Percentiles rank a stretch among this genome's conserved stretches.
phyloP scores from a whole-genome alignment of 1,140 invertebrate genomes.

The Drosophila yakuba region DNA sequence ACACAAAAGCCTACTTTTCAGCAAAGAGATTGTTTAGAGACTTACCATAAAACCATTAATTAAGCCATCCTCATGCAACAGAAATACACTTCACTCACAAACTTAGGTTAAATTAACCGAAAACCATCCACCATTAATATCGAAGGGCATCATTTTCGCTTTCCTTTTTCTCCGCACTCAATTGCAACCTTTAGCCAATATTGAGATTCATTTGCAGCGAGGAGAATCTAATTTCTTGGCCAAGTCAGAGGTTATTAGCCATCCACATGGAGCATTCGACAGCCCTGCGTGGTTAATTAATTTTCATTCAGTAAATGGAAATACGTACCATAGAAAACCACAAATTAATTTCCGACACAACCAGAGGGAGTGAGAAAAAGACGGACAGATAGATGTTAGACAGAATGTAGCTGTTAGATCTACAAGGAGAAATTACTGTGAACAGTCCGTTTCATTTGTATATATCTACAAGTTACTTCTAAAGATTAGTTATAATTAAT shows the following conservation, averaged over 20 bases:
- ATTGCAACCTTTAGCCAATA: conserved; percentile 41
- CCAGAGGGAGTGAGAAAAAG: not conserved
- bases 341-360: conserved; percentile 38
- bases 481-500: too few species aligned
- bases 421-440: conserved; percentile 12
- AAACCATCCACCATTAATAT: conserved; percentile 25
- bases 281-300: conserved; percentile 64
- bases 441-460: conserved; percentile 10
- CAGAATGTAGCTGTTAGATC: conserved; percentile 31
- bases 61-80: not conserved
- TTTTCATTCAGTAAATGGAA: conserved; percentile 68
- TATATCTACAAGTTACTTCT: not conserved
- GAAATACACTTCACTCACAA: not conserved
- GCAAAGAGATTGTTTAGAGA: not conserved
- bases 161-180: conserved; percentile 1
- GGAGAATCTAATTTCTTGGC: conserved; percentile 38
- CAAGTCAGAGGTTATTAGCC: conserved; percentile 30
- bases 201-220: conserved; percentile 37
- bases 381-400: conserved; percentile 28
- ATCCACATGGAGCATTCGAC: conserved; percentile 39
- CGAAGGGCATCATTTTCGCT: conserved; percentile 25
- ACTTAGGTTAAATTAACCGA: conserved; percentile 11
- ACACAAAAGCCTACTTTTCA: not conserved
- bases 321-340: conserved; percentile 37
- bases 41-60: not conserved